Evolutionary conservation across 2,888 invertebrate species (phyloP), one percentile per base, ranked within the genome.

Genomic region (Steromphala cineraria): DNA sequence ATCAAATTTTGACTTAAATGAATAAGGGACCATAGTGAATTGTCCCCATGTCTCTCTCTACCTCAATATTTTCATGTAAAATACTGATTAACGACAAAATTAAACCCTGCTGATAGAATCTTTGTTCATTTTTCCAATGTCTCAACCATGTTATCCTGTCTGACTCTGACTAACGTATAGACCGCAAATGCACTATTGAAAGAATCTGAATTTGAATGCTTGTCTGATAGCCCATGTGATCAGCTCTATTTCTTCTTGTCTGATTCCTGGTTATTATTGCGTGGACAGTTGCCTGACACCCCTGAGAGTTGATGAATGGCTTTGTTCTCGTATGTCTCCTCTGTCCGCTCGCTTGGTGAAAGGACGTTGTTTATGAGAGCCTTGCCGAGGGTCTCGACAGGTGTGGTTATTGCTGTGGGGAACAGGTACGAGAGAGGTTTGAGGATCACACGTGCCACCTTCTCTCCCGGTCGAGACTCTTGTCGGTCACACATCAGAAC

Each of bases 291-390:
- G 46, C 77, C 79, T 55, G 80, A 75, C 28, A 81, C 85, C 36
- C 90, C 90, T 8, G 91, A 88, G 24, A 91, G 80, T 31, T 87
- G 85, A 83, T 91, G 91, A 76, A 93, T 90, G 19, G 87, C 90
- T 78, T 90, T 91, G 86, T 93, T 93, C 67, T 92, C 91, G 81
- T 90, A 88, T 3, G 91, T 76, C 76, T 91, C 90, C 74, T 87
- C 86, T 7, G 81, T 79, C 31, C 87, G 78, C 0, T 84, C 84
- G 5, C 83, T 78, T 2, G 88, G 83, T 4, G 88, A 62, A 3
- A 91, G 82, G 5, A 86, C 89, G 82, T 88, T 89, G 81, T 90
- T 91, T 67, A 92, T 83, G 90, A 93, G 92, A 36, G 92, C 92
- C 80, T 87, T 86, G 17, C 91, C 92, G 17, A 93, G 84, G 1